A percentile compares a stretch with the other conserved stretches of the same genome.
These are phyloP conservation scores for Anguilla rostrata DNA, from an alignment of 2,113 vertebrate genomes.

Conservation along the genomic window DNA sequence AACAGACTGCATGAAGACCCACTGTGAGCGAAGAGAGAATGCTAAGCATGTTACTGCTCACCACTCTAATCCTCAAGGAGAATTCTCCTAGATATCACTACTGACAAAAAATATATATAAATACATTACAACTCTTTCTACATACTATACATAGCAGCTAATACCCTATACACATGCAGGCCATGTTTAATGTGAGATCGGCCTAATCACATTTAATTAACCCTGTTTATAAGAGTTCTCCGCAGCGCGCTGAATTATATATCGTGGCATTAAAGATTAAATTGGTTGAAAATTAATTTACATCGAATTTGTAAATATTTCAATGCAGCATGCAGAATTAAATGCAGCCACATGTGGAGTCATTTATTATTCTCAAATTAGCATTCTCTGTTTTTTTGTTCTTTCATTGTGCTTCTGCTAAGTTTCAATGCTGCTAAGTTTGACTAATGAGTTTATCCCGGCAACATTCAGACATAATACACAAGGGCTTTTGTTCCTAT, in stretches of 20 bases:
- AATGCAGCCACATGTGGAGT: constrained; percentile 16
- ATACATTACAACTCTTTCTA: neutral
- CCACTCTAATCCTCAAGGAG: neutral
- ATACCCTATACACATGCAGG: neutral
- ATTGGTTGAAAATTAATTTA: neutral
- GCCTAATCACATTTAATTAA: constrained; percentile 15
- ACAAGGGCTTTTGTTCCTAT: constrained; percentile 18
- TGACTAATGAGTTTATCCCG: constrained; percentile 43
- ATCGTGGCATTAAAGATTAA: constrained; percentile 23
- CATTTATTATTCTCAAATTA: constrained; percentile 43
- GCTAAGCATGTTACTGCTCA: neutral
- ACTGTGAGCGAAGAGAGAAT: neutral
- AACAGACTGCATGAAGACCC: neutral
- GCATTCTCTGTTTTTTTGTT: constrained; percentile 32
- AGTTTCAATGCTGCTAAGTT: constrained; percentile 28
- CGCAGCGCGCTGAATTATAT: constrained; percentile 1
- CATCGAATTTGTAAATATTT: constrained; percentile 8
- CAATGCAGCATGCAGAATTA: constrained; percentile 16
- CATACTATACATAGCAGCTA: neutral
- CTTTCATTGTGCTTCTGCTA: constrained; percentile 22
- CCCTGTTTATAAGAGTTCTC: constrained; percentile 13
- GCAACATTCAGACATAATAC: constrained; percentile 27
- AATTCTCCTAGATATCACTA: neutral
- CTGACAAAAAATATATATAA: neutral
- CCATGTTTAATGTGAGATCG: neutral